Conservation (phyloP, 2,888 invertebrate genomes). For the Aleiodes alternator region DNA sequence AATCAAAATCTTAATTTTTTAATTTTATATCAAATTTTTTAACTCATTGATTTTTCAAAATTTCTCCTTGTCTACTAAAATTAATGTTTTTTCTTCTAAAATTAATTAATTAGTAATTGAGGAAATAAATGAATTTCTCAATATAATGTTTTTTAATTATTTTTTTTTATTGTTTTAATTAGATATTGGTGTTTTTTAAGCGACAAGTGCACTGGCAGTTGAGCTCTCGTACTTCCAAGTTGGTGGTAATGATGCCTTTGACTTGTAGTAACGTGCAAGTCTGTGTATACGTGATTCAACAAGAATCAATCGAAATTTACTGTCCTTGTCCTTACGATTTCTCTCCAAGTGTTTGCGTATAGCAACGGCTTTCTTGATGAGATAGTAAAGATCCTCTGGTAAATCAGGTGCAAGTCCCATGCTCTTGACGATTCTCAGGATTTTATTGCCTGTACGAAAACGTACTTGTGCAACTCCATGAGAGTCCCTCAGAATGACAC, state of each 20-base stretch:
- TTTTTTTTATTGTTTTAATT: no score
- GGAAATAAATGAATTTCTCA: no score
- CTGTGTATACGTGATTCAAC: conserved; percentile 99
- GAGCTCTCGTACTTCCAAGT: conserved; percentile 99
- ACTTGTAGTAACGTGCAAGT: conserved; percentile 98
- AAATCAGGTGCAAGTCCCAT: conserved; percentile 98
- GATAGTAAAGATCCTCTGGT: conserved; percentile 98
- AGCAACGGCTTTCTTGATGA: conserved; percentile 99
- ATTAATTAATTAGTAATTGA: no score
- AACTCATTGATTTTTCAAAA: no score
- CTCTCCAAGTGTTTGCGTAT: conserved; percentile 99
- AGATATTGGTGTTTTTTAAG: conserved; percentile 78
- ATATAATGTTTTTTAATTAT: no score
- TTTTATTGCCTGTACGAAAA: conserved; percentile 99
- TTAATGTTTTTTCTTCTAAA: no score
- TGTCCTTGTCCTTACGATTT: conserved; percentile 98
- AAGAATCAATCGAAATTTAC: conserved; percentile 98
- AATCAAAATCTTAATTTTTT: no score
- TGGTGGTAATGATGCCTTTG: conserved; percentile 94
- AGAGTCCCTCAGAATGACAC: conserved; percentile 98
- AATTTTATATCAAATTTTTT: no score
- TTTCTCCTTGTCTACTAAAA: no score
- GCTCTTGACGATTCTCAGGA: conserved; percentile 98
- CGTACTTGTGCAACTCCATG: conserved; percentile 99
- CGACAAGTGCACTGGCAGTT: conserved; percentile 98